Evolutionary conservation across 2,888 invertebrate genomes (phyloP).

Genomic region (Thera obeliscata): DNA sequence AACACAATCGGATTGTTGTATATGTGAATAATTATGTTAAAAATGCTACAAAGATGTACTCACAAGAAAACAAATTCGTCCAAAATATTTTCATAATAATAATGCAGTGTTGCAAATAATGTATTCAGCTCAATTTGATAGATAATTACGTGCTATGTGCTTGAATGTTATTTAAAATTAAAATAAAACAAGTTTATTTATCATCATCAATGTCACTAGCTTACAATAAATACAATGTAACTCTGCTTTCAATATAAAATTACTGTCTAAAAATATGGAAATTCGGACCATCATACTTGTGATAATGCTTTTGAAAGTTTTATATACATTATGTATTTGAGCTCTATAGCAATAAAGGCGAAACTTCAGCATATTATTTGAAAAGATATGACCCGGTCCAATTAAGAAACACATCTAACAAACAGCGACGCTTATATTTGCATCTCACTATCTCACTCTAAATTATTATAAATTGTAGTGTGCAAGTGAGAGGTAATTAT

Average conservation of each 20-base stretch:
- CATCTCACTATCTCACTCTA: too few species aligned
- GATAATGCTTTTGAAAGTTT: constrained; percentile 60
- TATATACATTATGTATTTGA: constrained; percentile 43
- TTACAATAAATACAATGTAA: background rate
- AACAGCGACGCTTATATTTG: too few species aligned
- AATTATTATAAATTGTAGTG: too few species aligned
- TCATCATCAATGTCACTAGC: background rate
- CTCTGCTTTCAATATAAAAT: constrained; percentile 11
- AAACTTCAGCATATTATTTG: background rate
- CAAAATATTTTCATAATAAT: constrained; percentile 19
- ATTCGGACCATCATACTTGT: constrained; percentile 61
- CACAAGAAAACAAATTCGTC: constrained; percentile 28
- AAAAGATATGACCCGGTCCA: background rate
- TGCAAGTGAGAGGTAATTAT: too few species aligned
- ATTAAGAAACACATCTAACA: too few species aligned
- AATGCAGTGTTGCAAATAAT: constrained; percentile 9
- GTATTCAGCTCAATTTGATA: constrained; percentile 31
- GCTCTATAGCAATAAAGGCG: constrained; percentile 11
- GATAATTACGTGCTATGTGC: constrained; percentile 10
- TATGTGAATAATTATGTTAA: constrained; percentile 8
- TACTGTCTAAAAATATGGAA: constrained; percentile 37
- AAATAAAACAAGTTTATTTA: background rate
- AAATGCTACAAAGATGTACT: constrained; percentile 21
- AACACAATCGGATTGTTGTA: background rate
- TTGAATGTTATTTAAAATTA: constrained; percentile 12